phyloP scores from a whole-genome alignment of 2,797 vertebrate species.

The Poeciliopsis presidionis region DNA sequence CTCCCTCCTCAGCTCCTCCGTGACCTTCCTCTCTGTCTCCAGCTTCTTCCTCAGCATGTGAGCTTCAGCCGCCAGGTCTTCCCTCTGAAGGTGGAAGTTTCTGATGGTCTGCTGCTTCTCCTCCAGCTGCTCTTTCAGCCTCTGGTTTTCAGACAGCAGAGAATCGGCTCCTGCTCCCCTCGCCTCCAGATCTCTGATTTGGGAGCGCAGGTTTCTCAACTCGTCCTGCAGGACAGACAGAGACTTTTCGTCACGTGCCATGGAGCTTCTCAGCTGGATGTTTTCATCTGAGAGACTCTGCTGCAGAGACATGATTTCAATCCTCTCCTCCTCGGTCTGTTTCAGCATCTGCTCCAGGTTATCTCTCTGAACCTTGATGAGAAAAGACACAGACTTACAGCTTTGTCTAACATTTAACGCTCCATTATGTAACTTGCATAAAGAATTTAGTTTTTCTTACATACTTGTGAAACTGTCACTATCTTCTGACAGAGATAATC shows the following conservation, averaged over 20 bases:
- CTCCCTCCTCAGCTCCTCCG: constrained; percentile 82
- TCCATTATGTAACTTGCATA: too few relatives aligned
- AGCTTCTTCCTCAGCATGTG: constrained; percentile 85
- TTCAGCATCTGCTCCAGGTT: constrained; percentile 81
- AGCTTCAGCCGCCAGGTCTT: constrained; percentile 83
- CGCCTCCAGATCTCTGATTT: constrained; percentile 85
- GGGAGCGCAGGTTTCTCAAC: constrained; percentile 83
- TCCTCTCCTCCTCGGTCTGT: constrained; percentile 78
- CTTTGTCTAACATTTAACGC: background rate
- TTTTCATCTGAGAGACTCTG: constrained; percentile 85
- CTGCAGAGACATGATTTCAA: constrained; percentile 79
- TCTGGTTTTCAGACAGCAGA: constrained; percentile 87
- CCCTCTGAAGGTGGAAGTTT: constrained; percentile 84
- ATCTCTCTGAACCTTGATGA: constrained; percentile 80
- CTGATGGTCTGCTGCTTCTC: constrained; percentile 83
- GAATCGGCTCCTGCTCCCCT: constrained; percentile 77
- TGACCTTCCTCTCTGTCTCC: constrained; percentile 82
- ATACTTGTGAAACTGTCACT: too few relatives aligned
- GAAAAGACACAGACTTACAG: background rate
- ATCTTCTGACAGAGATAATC: too few relatives aligned
- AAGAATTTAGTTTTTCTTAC: too few relatives aligned
- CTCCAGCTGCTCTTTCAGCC: constrained; percentile 87
- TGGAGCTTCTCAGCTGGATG: constrained; percentile 82
- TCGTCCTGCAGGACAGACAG: constrained; percentile 86
- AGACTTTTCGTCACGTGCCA: constrained; percentile 87